Conservation (phyloP, 1,140 invertebrate species). For the Ptiloglossa arizonensis region DNA sequence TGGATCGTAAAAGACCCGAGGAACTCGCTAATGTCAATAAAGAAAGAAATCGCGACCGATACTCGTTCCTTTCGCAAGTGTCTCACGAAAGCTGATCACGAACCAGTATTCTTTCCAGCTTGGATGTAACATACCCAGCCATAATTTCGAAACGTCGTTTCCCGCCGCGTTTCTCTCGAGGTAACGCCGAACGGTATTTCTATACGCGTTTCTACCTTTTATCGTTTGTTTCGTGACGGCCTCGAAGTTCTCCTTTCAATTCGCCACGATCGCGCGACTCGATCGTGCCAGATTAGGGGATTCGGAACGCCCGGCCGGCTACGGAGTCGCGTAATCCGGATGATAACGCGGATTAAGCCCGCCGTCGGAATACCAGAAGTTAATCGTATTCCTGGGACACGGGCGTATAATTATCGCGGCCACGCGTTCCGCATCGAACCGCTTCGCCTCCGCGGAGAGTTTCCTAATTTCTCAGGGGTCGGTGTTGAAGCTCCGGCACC, state of each 20-base stretch:
- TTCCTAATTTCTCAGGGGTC: constrained; percentile 43
- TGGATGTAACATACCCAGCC: too few species aligned
- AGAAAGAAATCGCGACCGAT: too few species aligned
- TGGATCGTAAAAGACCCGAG: too few species aligned
- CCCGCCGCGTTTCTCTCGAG: too few species aligned
- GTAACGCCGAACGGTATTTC: too few species aligned
- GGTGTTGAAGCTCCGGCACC: constrained; percentile 12
- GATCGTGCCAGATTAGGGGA: constrained; percentile 23
- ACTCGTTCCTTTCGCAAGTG: too few species aligned
- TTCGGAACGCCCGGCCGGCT: constrained; percentile 30
- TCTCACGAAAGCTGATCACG: too few species aligned
- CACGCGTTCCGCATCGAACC: constrained; percentile 42
- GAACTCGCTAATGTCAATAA: too few species aligned
- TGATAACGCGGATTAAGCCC: constrained; percentile 73
- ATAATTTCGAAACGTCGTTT: too few species aligned
- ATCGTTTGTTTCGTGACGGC: background rate
- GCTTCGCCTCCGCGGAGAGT: constrained; percentile 32
- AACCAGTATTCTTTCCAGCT: too few species aligned
- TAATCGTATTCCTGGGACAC: constrained; percentile 67
- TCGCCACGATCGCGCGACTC: background rate
- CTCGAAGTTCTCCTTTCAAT: constrained; percentile 13
- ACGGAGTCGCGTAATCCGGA: constrained; percentile 67
- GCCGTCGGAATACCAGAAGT: constrained; percentile 68
- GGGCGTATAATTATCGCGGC: constrained; percentile 65
- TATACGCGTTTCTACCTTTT: too few species aligned